phyloP scores from a whole-genome alignment of 2,888 invertebrate genomes.

The Psylliodes chrysocephalus region DNA sequence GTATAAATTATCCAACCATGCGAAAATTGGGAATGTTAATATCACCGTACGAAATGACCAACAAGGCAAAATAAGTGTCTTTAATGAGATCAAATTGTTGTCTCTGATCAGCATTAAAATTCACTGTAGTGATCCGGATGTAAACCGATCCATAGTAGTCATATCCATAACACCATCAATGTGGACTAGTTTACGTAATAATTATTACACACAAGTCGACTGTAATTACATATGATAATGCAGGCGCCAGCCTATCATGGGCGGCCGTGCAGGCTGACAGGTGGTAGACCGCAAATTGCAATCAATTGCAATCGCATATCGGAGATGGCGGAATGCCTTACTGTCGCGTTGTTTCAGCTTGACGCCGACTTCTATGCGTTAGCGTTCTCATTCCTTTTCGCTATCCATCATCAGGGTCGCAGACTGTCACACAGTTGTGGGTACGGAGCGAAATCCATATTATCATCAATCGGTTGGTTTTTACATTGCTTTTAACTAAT shows the following conservation, averaged over 20 bases:
- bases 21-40: not conserved
- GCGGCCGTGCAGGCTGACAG: slow-evolving; percentile 38
- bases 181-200: slow-evolving; percentile 44
- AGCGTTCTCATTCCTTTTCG: slow-evolving; percentile 11
- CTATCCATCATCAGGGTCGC: slow-evolving; percentile 2
- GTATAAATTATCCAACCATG: not conserved
- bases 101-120: slow-evolving; percentile 9
- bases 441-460: not conserved
- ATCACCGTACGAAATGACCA: not conserved
- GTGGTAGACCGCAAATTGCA: slow-evolving; percentile 43
- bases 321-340: slow-evolving; percentile 4
- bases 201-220: slow-evolving; percentile 40
- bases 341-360: not conserved
- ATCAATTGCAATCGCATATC: slow-evolving; percentile 17
- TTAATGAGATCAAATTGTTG: not conserved
- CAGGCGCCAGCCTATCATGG: slow-evolving; percentile 47
- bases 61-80: not conserved
- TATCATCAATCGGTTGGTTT: no score
- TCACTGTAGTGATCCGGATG: slow-evolving; percentile 35
- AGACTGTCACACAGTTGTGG: not conserved
- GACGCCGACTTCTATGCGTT: slow-evolving; percentile 1
- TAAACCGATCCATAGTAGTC: slow-evolving; percentile 26
- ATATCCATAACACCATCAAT: slow-evolving; percentile 23
- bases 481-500: no score
- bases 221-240: slow-evolving; percentile 49